Percentiles rank a stretch among this genome's conserved stretches.
Evolutionary conservation across 1,140 invertebrate genomes (phyloP).

Genomic region (Helicoverpa armigera): DNA sequence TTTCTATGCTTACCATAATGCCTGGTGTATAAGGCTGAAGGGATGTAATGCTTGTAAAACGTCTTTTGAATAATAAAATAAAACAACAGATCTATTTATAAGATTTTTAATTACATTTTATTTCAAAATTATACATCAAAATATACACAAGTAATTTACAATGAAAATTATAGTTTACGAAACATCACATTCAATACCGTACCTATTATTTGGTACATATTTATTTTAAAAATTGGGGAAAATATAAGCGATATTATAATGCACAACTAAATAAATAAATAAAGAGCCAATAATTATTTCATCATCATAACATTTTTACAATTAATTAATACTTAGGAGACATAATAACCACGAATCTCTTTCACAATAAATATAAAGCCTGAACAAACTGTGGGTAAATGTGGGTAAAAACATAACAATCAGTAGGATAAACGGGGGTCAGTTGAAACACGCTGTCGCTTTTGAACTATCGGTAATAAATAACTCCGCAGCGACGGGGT

Average conservation of each 20-base stretch:
- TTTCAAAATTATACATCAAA: constrained; percentile 23
- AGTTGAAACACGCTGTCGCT: constrained; percentile 5
- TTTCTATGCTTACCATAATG: too few relatives aligned
- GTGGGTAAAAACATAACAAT: constrained; percentile 6
- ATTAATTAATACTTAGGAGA: too few relatives aligned
- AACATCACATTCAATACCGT: constrained; percentile 3
- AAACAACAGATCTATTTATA: background rate
- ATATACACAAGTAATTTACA: constrained; percentile 22
- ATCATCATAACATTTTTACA: too few relatives aligned
- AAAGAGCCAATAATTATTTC: too few relatives aligned
- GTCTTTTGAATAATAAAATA: background rate
- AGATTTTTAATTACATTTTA: background rate
- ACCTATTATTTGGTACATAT: background rate
- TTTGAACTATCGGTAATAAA: background rate
- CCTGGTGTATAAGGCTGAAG: too few relatives aligned
- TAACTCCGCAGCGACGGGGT: background rate
- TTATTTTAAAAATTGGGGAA: background rate
- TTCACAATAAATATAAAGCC: background rate
- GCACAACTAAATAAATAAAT: too few relatives aligned
- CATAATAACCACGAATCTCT: too few relatives aligned
- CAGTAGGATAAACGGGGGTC: background rate
- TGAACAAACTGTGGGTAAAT: background rate
- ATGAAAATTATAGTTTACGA: constrained; percentile 15
- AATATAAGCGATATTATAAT: background rate
- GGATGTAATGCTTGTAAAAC: too few relatives aligned